Base-by-base conservation (phyloP, 2,113 vertebrate genomes). In the Nothobranchius kuhntae region DNA sequence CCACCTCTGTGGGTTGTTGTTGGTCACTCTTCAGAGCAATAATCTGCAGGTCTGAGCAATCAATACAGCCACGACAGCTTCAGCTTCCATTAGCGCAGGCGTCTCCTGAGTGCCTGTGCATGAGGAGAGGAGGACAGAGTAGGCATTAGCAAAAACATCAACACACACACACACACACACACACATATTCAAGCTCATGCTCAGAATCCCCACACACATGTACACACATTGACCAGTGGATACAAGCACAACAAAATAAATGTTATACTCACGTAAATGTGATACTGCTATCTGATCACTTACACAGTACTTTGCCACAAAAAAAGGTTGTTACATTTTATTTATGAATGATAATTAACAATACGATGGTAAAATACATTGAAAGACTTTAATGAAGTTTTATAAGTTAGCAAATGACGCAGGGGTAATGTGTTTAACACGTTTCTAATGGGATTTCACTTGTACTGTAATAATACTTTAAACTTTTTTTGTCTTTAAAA, bases 21-120 rank as follows among this genome's bases (percentile, higher is more conserved):
- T 91, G 92, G 91, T 93, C 91, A 92, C 91, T 89, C 91, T 88
- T 92, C 86, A 87, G 75, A 92, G 91, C 91, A 91, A 92, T 92
- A 92, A 93, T 92, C 91, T 89, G 86, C 82, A 81, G 90, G 89
- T 86, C 91, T 86, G 87, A 87, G 89, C 92, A 91, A 93, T 93
- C 93, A 91, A 92, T 92, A 92, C 82, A 21, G 72, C 75, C 82
- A 78, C 65, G 88, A 89, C 87, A 87, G 85, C 86, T 70, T 77
- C 84, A 77, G 85, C 83, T 65, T 88, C 90, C 89, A 92, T 92
- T 91, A 91, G 75, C 51, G 60, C 55, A 6, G 77, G 71, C 81
- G 81, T 83, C 82, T 88, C 87, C 83, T 73, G 88, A 91, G 87
- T 85, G 86, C 80, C 84, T 87, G 86, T 86, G 90, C 87, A 87